Evolutionary conservation across 2,113 vertebrate genomes (phyloP), one percentile per base, ranked within the genome.

Genomic region (Oenanthe melanoleuca): DNA sequence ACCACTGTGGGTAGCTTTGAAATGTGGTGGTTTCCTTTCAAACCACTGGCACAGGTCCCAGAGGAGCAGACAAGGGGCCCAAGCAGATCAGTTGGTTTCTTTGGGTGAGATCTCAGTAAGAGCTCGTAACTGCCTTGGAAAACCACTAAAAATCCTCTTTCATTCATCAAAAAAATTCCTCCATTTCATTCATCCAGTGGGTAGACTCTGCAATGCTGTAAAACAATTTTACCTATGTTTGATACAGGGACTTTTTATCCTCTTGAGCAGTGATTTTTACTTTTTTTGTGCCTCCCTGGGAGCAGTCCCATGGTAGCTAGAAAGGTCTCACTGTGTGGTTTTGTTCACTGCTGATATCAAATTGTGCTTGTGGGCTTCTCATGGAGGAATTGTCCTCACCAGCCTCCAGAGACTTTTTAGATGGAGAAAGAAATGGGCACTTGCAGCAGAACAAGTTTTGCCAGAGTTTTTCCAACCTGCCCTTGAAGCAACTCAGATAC

Each of bases 261-360:
- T 47, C 78, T 74, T 18, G 37, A 38, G 49, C 7, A 52, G 7
- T 28, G 37, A 37, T 73, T 34, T 16, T 56, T 13, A 4, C 3
- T 8, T 42, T 31, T 85, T 86, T 40, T 28, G 11, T n/a, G 7
- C 21, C 11, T 50, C 17, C 11, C 16, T 83, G 45, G 31, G 23
- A 50, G 31, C 2, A n/a, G 21, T 11, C 8, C 23, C 18, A 23
- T 44, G 1, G 0, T 15, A 2, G 33, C 31, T 34, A 16, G 60
- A n/a, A 31, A 53, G 50, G 33, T 40, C 20, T 65, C 28, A 1
- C 4, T 29, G 1, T 21, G 45, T 65, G 28, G 0, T 63, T 86
- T 65, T 33, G 16, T 70, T 66, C 10, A 1, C 67, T 71, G 7
- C 11, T 25, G 61, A 40, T 33, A 59, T 66, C 19, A 40, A 26